Evolutionary conservation across 2,113 vertebrate species (phyloP).

Genomic region (Ciconia stormi): DNA sequence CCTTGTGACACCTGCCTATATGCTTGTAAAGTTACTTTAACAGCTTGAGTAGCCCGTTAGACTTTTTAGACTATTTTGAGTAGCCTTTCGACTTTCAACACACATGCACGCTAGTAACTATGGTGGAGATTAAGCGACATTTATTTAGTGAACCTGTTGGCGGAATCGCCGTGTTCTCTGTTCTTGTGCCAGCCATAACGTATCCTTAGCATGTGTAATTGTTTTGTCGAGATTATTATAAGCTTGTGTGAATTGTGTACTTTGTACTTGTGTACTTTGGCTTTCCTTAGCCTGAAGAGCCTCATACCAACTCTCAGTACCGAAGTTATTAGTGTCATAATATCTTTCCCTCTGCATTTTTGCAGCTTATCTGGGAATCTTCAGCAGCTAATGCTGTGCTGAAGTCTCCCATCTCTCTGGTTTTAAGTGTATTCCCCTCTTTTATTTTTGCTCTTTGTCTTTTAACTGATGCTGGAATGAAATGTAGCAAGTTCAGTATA

Average conservation of each 20-base stretch:
- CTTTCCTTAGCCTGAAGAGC: slow-evolving; percentile 21
- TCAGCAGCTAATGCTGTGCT: not conserved
- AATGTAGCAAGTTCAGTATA: not conserved
- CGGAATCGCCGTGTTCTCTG: not conserved
- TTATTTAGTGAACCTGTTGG: not conserved
- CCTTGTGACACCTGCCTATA: not conserved
- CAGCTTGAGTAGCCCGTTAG: not conserved
- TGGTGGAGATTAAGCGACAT: not conserved
- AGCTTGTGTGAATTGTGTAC: not conserved
- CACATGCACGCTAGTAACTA: not conserved
- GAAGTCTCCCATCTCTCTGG: not conserved
- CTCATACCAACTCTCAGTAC: not conserved
- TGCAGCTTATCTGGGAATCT: not conserved
- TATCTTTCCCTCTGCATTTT: not conserved
- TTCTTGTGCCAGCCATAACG: not conserved
- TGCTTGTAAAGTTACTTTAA: not conserved
- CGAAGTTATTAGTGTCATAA: not conserved
- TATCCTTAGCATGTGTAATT: not conserved
- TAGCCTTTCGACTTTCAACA: not conserved
- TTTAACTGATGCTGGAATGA: not conserved
- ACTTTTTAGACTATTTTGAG: not conserved
- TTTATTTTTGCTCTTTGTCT: not conserved
- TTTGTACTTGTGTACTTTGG: not conserved
- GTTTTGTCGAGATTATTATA: slow-evolving; percentile 12
- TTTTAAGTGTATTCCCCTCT: not conserved